These are phyloP conservation scores for Leptinotarsa undecemlineata DNA, from an alignment of 1,140 invertebrate genomes.

Conservation along the genomic window DNA sequence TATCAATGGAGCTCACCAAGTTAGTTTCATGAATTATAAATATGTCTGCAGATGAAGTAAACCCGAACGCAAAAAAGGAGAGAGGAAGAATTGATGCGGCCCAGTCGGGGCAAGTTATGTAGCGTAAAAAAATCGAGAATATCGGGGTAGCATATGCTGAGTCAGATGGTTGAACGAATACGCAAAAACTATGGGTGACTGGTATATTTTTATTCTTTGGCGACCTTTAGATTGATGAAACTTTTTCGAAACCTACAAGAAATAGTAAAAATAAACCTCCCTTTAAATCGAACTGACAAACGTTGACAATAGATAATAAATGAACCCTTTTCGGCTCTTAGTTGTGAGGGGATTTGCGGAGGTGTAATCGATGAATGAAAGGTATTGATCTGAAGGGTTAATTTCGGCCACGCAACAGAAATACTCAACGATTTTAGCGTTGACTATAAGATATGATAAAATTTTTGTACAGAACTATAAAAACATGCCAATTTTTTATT, in stretches of 20 bases:
- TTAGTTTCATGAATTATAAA: conserved; percentile 4
- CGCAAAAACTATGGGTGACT: conserved; percentile 42
- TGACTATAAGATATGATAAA: too few species aligned
- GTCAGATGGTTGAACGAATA: conserved; percentile 40
- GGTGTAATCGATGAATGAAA: too few species aligned
- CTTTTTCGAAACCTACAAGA: conserved; percentile 48
- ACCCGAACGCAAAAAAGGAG: conserved; percentile 2
- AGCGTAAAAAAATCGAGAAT: conserved; percentile 43
- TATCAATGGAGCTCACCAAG: too few species aligned
- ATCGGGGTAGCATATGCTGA: conserved; percentile 43
- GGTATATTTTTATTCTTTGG: conserved; percentile 44
- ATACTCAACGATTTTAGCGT: too few species aligned
- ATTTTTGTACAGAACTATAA: too few species aligned
- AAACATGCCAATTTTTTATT: too few species aligned
- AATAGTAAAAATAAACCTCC: conserved; percentile 50
- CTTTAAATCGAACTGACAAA: conserved; percentile 47
- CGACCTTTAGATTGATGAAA: conserved; percentile 46
- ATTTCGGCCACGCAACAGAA: too few species aligned
- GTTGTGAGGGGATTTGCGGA: neutral
- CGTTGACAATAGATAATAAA: conserved; percentile 49
- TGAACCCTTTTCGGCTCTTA: conserved; percentile 31
- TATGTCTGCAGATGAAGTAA: conserved; percentile 3
- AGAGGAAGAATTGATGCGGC: neutral
- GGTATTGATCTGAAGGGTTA: too few species aligned
- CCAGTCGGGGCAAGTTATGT: conserved; percentile 38